Evolutionary conservation across 2,113 vertebrate genomes (phyloP), one percentile per base, ranked within the genome.

Genomic region (Acanthochromis polyacanthus): DNA sequence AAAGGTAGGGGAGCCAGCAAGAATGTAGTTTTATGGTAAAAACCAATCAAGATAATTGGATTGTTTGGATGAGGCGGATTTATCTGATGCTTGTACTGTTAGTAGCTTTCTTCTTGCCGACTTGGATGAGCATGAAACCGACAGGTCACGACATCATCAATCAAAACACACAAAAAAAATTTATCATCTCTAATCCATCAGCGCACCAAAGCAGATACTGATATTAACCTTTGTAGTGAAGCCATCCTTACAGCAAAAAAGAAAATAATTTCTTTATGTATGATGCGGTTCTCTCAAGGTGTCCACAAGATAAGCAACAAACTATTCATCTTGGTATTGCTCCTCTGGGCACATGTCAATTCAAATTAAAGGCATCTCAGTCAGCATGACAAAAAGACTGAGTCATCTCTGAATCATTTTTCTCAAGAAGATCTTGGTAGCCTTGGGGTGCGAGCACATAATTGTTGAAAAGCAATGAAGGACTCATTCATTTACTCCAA

Each of bases 371-470:
- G 23, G 56, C 58, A 63, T 53, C 38, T 30, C 45, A 45, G 70
- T 71, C 61, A 32, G 32, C 0, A 11, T n/a, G 10, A 69, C 12
- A 57, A 80, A 76, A 58, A 66, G 10, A 46, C 48, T 78, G 63
- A 82, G 43, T 88, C 75, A 86, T 63, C 50, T 53, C 23, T 58
- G 69, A 80, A 82, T 64, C n/a, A 6, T 40, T 76, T 67, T 57
- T 63, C 51, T 28, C 50, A 45, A 38, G 12, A 71, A 78, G 25
- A 69, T 64, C 11, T 23, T 45, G 20, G 45, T 77, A 30, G 73
- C 84, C 76, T 75, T 73, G 61, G 81, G 76, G 72, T 45, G 50
- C 23, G 25, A 40, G 30, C 10, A 0, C 55, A 74, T 55, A 50
- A 71, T 67, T 66, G 16, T 17, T 25, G 50, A 46, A 30, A 30